Base-by-base conservation (phyloP, 1,140 invertebrate species). In the Chymomyza costata region DNA sequence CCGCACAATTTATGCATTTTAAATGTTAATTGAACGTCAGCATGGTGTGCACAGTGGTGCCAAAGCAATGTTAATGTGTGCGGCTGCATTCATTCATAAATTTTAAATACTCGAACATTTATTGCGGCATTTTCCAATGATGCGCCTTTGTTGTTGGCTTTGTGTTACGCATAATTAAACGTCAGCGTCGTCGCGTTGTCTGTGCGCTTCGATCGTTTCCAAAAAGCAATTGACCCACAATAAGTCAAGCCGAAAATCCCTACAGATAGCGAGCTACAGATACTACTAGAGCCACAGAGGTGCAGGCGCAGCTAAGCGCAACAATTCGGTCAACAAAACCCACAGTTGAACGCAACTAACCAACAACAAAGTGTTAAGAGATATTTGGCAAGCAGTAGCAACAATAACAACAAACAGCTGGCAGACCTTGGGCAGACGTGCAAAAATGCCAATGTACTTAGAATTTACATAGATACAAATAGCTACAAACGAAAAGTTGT, bases 121-220 rank as follows among this genome's bases (percentile, higher is more conserved):
- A 35, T 32, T 40, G 32, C n/a, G 39, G 48, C 47, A 17, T 43
- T 50, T 52, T 40, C 39, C 49, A 52, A 44, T 63, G 58, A 61
- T 67, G 3, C 21, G 21, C 21, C 21, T 3, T 25, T 8, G 49
- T 32, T 45, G 61, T 34, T 52, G 70, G 53, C 62, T n/a, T n/a
- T n/a, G 63, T 49, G 71, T 76, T 76, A 78, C 66, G 71, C 71
- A 76, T 76, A 76, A 76, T 76, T 78, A 76, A 76, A 64, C 71
- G 44, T 32, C 49, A 49, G 56, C 55, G 43, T 59, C 56, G 56
- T 46, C 64, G 43, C 55, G 63, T 50, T 56, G 71, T 78, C 71
- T 67, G 73, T 52, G 3, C 8, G 8, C 3, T 8, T 25, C 21
- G 35, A 55, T 41, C 59, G 52, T 45, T 35, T 63, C 58, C 38